Conservation (phyloP, 2,113 vertebrate species). For the Pelvicachromis taeniatus region DNA sequence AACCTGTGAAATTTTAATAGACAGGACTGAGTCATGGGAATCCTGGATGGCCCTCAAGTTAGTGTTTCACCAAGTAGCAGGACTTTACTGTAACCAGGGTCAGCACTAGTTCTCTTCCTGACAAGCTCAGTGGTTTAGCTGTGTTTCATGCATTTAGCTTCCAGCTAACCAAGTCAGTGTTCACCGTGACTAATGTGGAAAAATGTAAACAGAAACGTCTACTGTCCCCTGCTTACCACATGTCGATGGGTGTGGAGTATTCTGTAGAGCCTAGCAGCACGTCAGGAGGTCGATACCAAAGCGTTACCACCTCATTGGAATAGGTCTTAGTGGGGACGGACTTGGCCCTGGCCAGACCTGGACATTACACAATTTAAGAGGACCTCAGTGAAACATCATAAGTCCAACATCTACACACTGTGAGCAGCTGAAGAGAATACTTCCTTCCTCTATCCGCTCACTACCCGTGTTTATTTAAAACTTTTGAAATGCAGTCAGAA, state of each 20-base stretch:
- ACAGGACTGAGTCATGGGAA: background rate
- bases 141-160: background rate
- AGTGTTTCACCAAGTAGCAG: background rate
- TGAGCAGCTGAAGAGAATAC: background rate
- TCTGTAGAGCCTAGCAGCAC: slow-evolving; percentile 93
- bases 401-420: background rate
- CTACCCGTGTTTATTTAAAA: background rate
- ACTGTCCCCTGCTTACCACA: slow-evolving; percentile 82
- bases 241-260: slow-evolving; percentile 94
- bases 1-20: background rate
- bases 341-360: slow-evolving; percentile 91
- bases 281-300: slow-evolving; percentile 95
- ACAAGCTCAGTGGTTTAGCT: background rate
- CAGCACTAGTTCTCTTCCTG: background rate
- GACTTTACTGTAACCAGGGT: background rate
- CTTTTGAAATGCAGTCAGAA: background rate
- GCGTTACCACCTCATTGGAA: slow-evolving; percentile 95
- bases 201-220: background rate
- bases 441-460: background rate
- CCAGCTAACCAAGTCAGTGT: background rate
- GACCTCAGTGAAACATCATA: background rate
- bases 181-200: background rate
- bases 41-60: background rate
- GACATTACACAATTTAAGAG: background rate
- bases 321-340: slow-evolving; percentile 96